phyloP scores from a whole-genome alignment of 2,797 vertebrate species.

The Acomys russatus region DNA sequence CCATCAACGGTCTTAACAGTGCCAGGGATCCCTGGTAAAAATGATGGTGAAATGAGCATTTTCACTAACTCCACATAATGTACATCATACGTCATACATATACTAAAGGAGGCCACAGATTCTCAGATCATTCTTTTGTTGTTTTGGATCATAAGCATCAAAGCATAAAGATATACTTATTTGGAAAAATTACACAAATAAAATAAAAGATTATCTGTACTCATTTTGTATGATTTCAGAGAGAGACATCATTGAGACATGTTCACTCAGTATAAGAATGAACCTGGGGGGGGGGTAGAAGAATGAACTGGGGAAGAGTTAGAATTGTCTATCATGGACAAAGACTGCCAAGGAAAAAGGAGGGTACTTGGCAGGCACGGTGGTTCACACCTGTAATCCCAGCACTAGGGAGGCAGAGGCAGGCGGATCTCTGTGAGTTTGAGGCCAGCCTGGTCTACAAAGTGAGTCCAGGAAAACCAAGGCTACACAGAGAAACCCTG shows the following conservation, averaged over 20 bases:
- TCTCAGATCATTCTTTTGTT: slow-evolving; percentile 13
- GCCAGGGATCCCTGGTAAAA: neutral
- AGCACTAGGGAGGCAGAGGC: too few relatives aligned
- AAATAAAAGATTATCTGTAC: neutral
- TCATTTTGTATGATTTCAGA: neutral
- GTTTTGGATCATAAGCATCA: neutral
- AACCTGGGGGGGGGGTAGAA: neutral
- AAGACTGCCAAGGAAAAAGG: neutral
- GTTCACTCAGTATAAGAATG: neutral
- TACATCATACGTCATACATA: neutral
- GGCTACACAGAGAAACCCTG: too few relatives aligned
- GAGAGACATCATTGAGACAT: neutral
- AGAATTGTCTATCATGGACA: neutral
- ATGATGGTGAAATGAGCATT: neutral
- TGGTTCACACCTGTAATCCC: too few relatives aligned
- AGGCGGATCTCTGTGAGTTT: too few relatives aligned
- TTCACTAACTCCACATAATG: neutral
- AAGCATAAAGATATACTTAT: neutral
- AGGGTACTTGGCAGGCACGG: too few relatives aligned
- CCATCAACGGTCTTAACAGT: neutral
- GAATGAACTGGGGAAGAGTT: neutral
- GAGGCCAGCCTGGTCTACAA: too few relatives aligned
- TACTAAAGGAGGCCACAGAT: neutral
- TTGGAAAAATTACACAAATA: neutral
- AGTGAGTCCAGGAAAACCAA: too few relatives aligned